phyloP scores from a whole-genome alignment of 2,888 invertebrate species.

The Dendrolimus pini region DNA sequence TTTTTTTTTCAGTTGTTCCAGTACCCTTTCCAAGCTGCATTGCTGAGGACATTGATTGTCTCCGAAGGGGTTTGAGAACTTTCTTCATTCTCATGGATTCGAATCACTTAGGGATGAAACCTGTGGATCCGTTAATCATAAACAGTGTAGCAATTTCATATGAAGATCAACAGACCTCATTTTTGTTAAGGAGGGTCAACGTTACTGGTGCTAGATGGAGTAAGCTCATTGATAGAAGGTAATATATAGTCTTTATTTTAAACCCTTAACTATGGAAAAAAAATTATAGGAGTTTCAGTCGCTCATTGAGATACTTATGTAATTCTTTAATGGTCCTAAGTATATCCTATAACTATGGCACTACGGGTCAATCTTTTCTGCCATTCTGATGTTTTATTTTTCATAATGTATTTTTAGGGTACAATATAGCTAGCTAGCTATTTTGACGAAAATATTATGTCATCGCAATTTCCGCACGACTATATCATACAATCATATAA shows the following conservation, averaged over 20 bases:
- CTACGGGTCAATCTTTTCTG: too few species aligned
- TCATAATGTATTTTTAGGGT: too few species aligned
- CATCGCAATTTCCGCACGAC: too few species aligned
- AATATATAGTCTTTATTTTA: not conserved
- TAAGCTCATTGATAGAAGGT: conserved; percentile 52
- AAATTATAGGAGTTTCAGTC: too few species aligned
- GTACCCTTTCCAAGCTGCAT: conserved; percentile 58
- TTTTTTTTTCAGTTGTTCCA: conserved; percentile 19
- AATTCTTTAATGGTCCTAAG: too few species aligned
- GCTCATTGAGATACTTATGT: too few species aligned
- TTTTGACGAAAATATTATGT: too few species aligned
- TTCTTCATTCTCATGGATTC: conserved; percentile 64
- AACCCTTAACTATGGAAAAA: too few species aligned
- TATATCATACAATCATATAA: too few species aligned
- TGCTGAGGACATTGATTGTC: conserved; percentile 53
- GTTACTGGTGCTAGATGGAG: conserved; percentile 65
- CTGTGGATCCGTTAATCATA: conserved; percentile 47
- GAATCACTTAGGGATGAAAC: conserved; percentile 51
- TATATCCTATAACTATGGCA: too few species aligned
- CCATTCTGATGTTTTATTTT: too few species aligned
- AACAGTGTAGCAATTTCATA: conserved; percentile 52
- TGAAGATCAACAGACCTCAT: conserved; percentile 51
- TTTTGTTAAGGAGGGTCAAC: conserved; percentile 52
- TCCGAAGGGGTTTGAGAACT: conserved; percentile 54
- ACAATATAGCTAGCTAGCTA: too few species aligned